A percentile compares a stretch with the other conserved stretches of the same genome.
phyloP scores from a whole-genome alignment of 53 echinoderm and acorn worm genomes.

The Holothuria leucospilota region DNA sequence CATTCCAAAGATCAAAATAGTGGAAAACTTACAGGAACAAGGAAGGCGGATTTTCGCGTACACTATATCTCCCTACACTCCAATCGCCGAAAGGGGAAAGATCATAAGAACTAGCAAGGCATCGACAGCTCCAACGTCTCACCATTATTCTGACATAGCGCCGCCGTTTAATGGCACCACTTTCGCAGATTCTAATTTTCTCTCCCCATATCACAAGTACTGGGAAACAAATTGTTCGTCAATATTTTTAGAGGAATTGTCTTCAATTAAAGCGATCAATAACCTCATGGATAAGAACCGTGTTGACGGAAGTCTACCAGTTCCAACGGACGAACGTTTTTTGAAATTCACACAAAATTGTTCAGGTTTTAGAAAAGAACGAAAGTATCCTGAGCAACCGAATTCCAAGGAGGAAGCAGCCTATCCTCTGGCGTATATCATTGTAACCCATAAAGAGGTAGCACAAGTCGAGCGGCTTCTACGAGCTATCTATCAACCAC shows the following conservation, averaged over 20 bases:
- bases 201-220: constrained; percentile 45
- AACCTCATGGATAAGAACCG: constrained; percentile 33
- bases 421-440: constrained; percentile 26
- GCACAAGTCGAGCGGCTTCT: constrained; percentile 84
- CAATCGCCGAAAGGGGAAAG: too few species aligned
- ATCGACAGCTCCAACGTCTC: too few species aligned
- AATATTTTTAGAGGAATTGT: constrained; percentile 29
- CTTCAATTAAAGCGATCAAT: constrained; percentile 44
- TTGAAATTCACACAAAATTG: constrained; percentile 67
- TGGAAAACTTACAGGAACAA: too few species aligned
- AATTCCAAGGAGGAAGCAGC: constrained; percentile 66
- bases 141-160: too few species aligned
- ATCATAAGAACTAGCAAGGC: too few species aligned
- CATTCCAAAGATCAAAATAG: too few species aligned
- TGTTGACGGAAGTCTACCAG: constrained; percentile 46
- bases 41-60: too few species aligned
- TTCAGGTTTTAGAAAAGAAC: constrained; percentile 44
- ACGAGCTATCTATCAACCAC: constrained; percentile 83
- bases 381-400: constrained; percentile 61
- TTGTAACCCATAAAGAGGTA: constrained; percentile 72
- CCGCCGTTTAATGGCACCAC: too few species aligned
- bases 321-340: constrained; percentile 68
- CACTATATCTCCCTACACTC: too few species aligned
- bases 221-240: too few species aligned
- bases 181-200: background rate